Evolutionary conservation across 2,113 vertebrate genomes (phyloP).

Genomic region (Odontophorus gujanensis): DNA sequence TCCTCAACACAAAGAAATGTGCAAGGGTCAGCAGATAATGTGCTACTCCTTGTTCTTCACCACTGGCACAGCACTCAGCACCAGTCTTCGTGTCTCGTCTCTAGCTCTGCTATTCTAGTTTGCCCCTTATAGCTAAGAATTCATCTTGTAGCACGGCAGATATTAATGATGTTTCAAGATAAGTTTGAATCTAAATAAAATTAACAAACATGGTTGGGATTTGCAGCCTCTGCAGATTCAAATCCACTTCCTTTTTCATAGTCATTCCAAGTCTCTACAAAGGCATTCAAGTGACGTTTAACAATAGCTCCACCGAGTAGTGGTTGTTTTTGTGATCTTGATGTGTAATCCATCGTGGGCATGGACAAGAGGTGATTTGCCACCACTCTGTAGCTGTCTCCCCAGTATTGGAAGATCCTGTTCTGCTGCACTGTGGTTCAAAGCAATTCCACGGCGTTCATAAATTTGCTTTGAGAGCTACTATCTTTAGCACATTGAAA

Average conservation of each 20-base stretch:
- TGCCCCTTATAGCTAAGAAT: background rate
- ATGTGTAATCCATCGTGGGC: background rate
- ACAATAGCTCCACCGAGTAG: background rate
- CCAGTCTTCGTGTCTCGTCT: background rate
- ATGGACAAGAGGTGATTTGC: background rate
- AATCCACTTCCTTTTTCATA: background rate
- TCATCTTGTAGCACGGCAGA: background rate
- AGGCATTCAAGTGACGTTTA: background rate
- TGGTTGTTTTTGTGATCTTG: background rate
- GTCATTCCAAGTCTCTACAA: background rate
- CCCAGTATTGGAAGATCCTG: background rate
- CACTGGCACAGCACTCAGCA: background rate
- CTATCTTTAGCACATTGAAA: background rate
- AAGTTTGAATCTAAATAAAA: constrained; percentile 20
- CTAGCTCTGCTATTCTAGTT: background rate
- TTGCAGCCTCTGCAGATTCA: background rate
- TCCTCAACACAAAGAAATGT: background rate
- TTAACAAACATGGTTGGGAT: background rate
- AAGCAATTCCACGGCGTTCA: background rate
- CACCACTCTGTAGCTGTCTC: background rate
- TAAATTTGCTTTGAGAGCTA: background rate
- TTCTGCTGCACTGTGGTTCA: background rate
- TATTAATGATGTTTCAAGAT: background rate
- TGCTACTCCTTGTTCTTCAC: background rate
- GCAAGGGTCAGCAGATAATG: background rate